Base-by-base conservation (phyloP, 2,888 invertebrate genomes). In the Pristionchus mayeri region DNA sequence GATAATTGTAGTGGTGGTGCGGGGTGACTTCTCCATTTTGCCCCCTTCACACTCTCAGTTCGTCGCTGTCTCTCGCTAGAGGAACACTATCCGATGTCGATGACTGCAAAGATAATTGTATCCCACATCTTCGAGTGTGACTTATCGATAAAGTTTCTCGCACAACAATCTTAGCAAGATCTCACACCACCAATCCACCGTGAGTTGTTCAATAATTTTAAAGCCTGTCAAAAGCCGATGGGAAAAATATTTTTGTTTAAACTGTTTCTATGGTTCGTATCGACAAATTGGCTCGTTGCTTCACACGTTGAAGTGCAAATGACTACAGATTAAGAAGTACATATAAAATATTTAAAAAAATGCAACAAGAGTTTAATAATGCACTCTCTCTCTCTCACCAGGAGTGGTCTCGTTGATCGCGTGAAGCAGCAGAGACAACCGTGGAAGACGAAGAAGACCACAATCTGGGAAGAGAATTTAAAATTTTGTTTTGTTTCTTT, bases 381-480 rank as follows among this genome's bases (percentile, higher is more conserved):
- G 52, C 60, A 24, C 11, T 37, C 16, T 9, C 24, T 24, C 40
- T 71, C 44, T 44, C 44, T 44, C 7, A 44, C 13, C 6, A 9
- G 6, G 7, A 44, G 7, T 13, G 6, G 44, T 44, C 44, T 44
- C 44, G 44, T 44, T 13, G 6, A 40, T 11, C 37, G 52, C n/a
- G n/a, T 37, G 21, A 80, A n/a, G 48, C 80, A 80, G 54, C 80
- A 80, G 27, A 80, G 54, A 27, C 80, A 80, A n/a, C 80, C 80
- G 27, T 80, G 80, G 80, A 80, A 80, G 34, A 80, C 13, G 80
- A 80, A 80, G 80, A 80, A 80, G 16, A 80, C 80, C 21, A 80
- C 40, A 3, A 80, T 37, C 80, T 80, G 44, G 7, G 24, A 18
- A n/a, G n/a, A n/a, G n/a, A n/a, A n/a, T n/a, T n/a, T n/a, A n/a